Evolutionary conservation across 2,888 invertebrate species (phyloP).

Genomic region (Coenonympha glycerion): DNA sequence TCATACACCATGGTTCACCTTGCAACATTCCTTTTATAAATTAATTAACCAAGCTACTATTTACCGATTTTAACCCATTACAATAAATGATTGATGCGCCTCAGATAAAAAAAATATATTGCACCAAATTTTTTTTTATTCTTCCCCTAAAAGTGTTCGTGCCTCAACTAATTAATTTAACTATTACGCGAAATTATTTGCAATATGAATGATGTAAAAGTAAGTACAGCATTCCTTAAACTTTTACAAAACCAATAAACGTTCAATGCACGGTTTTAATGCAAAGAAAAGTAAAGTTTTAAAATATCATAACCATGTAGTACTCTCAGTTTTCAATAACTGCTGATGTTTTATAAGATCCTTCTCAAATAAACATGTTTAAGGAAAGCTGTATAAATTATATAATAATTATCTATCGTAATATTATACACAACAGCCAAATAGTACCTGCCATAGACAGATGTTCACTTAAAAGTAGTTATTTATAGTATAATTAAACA

Average conservation of each 20-base stretch:
- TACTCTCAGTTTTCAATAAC: too few species aligned
- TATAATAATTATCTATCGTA: constrained; percentile 37
- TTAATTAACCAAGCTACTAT: constrained; percentile 41
- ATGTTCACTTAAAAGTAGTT: constrained; percentile 28
- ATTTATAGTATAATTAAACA: constrained; percentile 36
- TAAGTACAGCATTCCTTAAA: constrained; percentile 4
- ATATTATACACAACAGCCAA: constrained; percentile 65
- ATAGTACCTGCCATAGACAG: constrained; percentile 37
- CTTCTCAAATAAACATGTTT: background rate
- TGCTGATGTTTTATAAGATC: too few species aligned
- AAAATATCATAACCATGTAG: too few species aligned
- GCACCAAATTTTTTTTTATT: constrained; percentile 47
- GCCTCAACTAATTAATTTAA: constrained; percentile 41
- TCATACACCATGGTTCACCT: constrained; percentile 43
- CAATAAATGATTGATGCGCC: too few species aligned
- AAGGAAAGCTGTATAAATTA: constrained; percentile 13
- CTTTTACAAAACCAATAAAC: too few species aligned
- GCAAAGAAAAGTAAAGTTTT: too few species aligned
- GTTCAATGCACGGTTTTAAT: too few species aligned
- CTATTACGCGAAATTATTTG: constrained; percentile 48
- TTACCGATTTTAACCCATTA: constrained; percentile 34
- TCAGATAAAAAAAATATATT: constrained; percentile 56
- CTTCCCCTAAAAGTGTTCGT: constrained; percentile 43
- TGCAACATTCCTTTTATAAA: constrained; percentile 53
- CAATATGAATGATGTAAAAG: constrained; percentile 30